Conservation (phyloP, 2,113 vertebrate species). For the Cairina moschata region DNA sequence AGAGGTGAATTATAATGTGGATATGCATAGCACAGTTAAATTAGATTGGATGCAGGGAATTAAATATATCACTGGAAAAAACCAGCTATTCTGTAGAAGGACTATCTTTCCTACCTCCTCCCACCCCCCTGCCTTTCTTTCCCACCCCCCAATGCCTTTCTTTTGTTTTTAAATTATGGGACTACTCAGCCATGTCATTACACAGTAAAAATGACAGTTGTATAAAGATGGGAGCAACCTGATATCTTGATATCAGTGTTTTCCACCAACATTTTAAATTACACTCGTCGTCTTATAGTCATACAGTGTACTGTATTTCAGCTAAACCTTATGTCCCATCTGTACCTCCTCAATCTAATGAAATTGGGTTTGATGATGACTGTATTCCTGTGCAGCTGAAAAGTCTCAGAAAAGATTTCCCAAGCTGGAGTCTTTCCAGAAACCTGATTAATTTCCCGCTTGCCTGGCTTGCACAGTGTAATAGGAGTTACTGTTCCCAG, state of each 20-base stretch:
- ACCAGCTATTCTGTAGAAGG: not conserved
- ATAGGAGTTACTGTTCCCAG: conserved; percentile 22
- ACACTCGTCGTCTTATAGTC: not conserved
- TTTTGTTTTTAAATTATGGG: not conserved
- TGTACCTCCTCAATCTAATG: conserved; percentile 60
- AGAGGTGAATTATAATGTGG: not conserved
- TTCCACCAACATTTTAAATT: not conserved
- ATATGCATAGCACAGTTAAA: not conserved
- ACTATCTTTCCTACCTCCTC: not conserved
- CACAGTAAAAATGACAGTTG: not conserved
- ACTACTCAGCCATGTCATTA: not conserved
- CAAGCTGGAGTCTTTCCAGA: conserved; percentile 56
- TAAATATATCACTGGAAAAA: not conserved
- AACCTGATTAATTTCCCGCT: conserved; percentile 49
- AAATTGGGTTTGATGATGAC: conserved; percentile 49
- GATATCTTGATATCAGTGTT: not conserved
- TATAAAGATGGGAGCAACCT: not conserved
- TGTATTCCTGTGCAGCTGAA: conserved; percentile 64
- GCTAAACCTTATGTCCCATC: conserved; percentile 20
- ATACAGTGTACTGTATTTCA: not conserved
- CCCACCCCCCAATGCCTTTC: not conserved
- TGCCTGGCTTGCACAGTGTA: not conserved
- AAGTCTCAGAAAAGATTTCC: conserved; percentile 60
- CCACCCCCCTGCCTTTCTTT: too few relatives aligned
- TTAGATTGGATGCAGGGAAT: not conserved